phyloP scores from a whole-genome alignment of 2,113 vertebrate species.

The Dunckerocampus dactyliophorus region DNA sequence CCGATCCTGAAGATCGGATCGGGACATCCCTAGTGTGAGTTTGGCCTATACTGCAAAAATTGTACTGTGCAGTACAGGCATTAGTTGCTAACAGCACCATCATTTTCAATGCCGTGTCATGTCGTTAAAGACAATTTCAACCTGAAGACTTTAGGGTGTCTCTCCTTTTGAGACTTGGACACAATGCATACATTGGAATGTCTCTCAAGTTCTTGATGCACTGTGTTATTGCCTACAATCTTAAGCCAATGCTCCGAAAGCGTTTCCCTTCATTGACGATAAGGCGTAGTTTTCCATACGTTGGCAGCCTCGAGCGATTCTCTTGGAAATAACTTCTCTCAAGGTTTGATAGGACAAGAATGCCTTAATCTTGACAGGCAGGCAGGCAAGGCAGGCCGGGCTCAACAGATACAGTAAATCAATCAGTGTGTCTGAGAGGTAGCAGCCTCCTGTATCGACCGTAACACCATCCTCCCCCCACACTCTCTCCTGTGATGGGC shows the following conservation, averaged over 20 bases:
- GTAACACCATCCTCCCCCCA: background rate
- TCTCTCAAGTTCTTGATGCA: no score
- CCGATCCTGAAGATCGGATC: no score
- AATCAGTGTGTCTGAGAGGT: conserved; percentile 59
- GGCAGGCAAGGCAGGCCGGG: conserved; percentile 36
- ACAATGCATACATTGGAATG: no score
- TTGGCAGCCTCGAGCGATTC: conserved; percentile 31
- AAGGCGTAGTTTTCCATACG: conserved; percentile 40
- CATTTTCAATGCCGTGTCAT: no score
- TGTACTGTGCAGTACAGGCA: no score
- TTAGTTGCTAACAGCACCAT: no score
- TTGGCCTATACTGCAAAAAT: no score
- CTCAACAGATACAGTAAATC: conserved; percentile 67
- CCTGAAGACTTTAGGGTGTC: no score
- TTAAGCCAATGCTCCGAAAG: background rate
- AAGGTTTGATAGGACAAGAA: conserved; percentile 63
- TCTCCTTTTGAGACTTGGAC: no score
- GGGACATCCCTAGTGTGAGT: no score
- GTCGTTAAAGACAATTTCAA: no score
- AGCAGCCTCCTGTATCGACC: conserved; percentile 56
- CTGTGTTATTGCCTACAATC: background rate
- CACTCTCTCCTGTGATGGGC: background rate
- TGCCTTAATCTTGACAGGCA: conserved; percentile 69
- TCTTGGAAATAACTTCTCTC: conserved; percentile 40
- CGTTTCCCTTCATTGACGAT: background rate